These are phyloP conservation scores for Telmatochromis bifrenatus DNA, from an alignment of 2,113 vertebrate genomes.

Conservation along the genomic window DNA sequence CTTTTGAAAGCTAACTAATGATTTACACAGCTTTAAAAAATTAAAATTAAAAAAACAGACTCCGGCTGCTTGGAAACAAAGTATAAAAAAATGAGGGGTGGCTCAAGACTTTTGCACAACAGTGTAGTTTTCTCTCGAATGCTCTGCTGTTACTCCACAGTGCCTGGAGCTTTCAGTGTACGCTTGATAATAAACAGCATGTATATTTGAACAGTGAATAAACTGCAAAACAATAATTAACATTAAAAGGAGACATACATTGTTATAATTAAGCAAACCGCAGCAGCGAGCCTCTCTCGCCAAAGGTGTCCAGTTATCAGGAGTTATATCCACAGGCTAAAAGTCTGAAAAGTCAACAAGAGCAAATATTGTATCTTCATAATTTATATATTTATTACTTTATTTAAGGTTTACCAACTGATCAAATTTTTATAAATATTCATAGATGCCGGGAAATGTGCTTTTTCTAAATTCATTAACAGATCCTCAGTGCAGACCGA, in stretches of 20 bases:
- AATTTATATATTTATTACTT: not conserved
- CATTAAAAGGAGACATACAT: not conserved
- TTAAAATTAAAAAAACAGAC: not conserved
- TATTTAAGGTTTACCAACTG: not conserved
- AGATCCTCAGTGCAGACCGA: not conserved
- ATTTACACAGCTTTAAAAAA: not conserved
- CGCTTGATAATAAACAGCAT: not conserved
- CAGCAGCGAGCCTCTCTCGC: not conserved
- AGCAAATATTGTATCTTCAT: not conserved
- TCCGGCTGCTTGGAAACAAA: not conserved
- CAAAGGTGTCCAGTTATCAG: not conserved
- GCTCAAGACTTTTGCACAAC: not conserved
- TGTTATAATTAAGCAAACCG: not conserved
- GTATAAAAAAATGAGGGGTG: not conserved
- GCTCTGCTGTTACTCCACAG: not conserved
- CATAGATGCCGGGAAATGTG: not conserved
- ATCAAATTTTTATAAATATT: not conserved
- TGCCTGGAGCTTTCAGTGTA: not conserved
- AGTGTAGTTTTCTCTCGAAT: not conserved
- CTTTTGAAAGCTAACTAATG: not conserved
- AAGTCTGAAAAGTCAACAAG: not conserved
- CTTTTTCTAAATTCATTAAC: not conserved
- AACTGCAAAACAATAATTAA: not conserved
- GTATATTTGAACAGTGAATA: not conserved
- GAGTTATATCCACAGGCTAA: not conserved